Evolutionary conservation across 2,888 invertebrate species (phyloP), one percentile per base, ranked within the genome.

Genomic region (Cinara cedri): DNA sequence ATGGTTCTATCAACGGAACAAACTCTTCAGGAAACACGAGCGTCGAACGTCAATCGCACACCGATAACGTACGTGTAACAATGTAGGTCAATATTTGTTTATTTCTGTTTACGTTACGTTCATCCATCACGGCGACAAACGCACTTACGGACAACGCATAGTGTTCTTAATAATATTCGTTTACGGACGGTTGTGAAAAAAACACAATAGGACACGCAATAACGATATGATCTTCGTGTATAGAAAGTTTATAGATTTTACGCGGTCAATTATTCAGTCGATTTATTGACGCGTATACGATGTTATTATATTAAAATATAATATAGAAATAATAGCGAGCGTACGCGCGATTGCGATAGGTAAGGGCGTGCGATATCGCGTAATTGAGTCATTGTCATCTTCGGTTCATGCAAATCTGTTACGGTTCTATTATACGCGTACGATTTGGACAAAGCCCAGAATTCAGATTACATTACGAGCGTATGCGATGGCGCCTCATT

Each of bases 381-480:
- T 65, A 75, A 75, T 54, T 65, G 51, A 75, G 74, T 62, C 72
- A 72, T 72, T 72, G 72, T 72, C 60, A 34, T 72, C 72, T 75
- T 65, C 44, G 24, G 65, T 66, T 66, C 42, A 74, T 54, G 63
- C 74, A 74, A 74, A 74, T 63, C 54, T 44, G 66, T 66, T 55
- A 74, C 72, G 62, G 72, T 63, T 42, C 46, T 26, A 1, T 1
- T 13, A 66, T n/a, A n/a, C n/a, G n/a, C n/a, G 24, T 26, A 16
- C 65, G 26, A 66, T 75, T 66, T 66, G 75, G 54, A 75, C 66
- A 49, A 46, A 55, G 55, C 24, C 55, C 54, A 76, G 44, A 76
- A 66, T 55, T 55, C 2, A 19, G 44, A 55, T 65, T 75, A 42
- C 26, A 55, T 65, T 75, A 42, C 26, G 14, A 1, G 42, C 16